A percentile compares a stretch with the other conserved stretches of the same genome.
phyloP scores from a whole-genome alignment of 2,888 invertebrate genomes.

The Pristionchus maxplancki region DNA sequence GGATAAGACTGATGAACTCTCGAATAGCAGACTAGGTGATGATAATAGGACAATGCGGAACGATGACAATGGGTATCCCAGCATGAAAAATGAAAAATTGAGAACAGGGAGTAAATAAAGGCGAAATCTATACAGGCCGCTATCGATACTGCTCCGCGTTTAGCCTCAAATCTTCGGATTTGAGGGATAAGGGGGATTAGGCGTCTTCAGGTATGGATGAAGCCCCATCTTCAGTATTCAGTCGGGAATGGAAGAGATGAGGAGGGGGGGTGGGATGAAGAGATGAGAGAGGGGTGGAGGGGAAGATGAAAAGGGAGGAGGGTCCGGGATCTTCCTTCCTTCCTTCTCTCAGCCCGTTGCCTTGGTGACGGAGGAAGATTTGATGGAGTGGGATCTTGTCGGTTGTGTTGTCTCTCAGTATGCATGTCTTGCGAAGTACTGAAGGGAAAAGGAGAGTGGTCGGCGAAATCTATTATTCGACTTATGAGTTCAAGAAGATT shows the following conservation, averaged over 20 bases:
- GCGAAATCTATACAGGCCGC: not conserved
- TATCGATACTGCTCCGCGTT: not conserved
- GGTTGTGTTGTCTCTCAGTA: too few species aligned
- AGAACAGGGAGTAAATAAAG: not conserved
- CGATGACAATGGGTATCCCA: too few species aligned
- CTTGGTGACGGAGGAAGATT: not conserved
- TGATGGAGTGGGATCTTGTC: too few species aligned
- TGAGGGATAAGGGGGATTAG: not conserved
- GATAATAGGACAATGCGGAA: too few species aligned
- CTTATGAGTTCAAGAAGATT: too few species aligned
- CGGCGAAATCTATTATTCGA: too few species aligned
- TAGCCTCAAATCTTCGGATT: not conserved
- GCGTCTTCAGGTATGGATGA: not conserved
- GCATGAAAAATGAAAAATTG: too few species aligned
- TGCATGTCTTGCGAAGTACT: too few species aligned
- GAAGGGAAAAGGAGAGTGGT: too few species aligned
- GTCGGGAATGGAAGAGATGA: too few species aligned
- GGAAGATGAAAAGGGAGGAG: not conserved
- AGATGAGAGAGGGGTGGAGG: not conserved
- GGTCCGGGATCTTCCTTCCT: not conserved
- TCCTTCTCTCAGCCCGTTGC: not conserved
- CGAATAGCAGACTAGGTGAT: too few species aligned
- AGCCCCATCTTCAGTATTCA: not conserved
- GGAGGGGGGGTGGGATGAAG: not conserved
- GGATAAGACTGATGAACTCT: too few species aligned